Base-by-base conservation (phyloP, 2,113 vertebrate species). In the Apteryx mantelli region DNA sequence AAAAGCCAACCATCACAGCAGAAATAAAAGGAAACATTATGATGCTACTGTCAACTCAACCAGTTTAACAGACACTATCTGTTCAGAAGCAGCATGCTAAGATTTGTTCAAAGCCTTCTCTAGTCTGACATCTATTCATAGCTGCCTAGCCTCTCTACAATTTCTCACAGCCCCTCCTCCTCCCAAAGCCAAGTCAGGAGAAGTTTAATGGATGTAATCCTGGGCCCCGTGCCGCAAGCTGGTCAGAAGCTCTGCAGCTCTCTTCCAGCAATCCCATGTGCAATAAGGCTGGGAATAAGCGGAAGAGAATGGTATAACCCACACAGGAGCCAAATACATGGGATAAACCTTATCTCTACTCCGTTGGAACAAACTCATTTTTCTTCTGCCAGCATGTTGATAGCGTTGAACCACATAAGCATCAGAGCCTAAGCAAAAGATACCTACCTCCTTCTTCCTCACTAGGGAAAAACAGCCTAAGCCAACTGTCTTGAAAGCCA, bases 101-200 rank as follows among this genome's bases (percentile, higher is more conserved):
- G 89, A 87, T 97, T 95, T 82, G 88, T 91, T 96, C 93, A 96
- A 95, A 97, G 86, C 90, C 83, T 95, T 28, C 90, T 90, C 96
- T 93, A 97, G 94, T 93, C 94, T 12, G 0, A 89, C 84, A 83
- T 93, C 96, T 98, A 97, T 98, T 98, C 97, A 97, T 97, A 97
- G 94, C 75, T 71, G 63, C 70, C 65, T 65, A 84, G 85, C 46
- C 90, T 89, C 94, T 65, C 82, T 71, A 94, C 83, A 93, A 89
- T 96, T 97, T 96, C 93, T 95, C 7, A 13, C 78, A 86, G 82
- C 73, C 82, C 91, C 88, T 96, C 83, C 93, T 92, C 78, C 78
- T 90, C 79, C 36, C 88, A 88, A 95, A 95, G 79, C 55, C 86
- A 95, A 95, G 58, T 61, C 58, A 64, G 0, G 70, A 56, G 81